Conservation (phyloP, 2,797 vertebrate genomes). For the Liasis olivaceus region DNA sequence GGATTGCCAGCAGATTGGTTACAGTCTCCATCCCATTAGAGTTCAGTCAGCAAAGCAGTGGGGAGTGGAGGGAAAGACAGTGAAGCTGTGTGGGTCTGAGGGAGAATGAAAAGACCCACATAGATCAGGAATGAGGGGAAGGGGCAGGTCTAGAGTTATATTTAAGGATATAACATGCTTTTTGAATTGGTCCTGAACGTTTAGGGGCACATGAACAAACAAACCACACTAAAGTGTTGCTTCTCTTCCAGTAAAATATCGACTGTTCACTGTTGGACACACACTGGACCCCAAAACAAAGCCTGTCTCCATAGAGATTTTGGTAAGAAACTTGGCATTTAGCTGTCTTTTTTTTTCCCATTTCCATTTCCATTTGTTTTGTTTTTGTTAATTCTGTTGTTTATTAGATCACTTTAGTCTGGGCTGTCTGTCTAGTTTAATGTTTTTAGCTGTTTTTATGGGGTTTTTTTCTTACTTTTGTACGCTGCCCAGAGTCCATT, state of each 20-base stretch:
- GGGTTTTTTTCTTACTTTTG: too few species aligned
- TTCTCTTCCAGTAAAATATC: slow-evolving; percentile 37
- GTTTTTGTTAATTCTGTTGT: not conserved
- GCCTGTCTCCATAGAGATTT: slow-evolving; percentile 12
- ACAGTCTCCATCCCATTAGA: too few species aligned
- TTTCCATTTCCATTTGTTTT: not conserved
- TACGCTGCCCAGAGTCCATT: too few species aligned
- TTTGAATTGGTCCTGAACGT: not conserved
- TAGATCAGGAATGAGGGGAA: not conserved
- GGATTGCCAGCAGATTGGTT: too few species aligned
- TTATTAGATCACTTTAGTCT: too few species aligned
- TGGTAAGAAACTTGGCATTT: slow-evolving; percentile 25
- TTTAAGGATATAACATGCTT: not conserved
- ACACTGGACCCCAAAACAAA: slow-evolving; percentile 18
- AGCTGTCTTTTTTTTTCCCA: not conserved
- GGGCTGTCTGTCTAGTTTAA: too few species aligned
- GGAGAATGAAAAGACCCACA: not conserved
- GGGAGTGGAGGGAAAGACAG: not conserved
- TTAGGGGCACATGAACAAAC: too few species aligned
- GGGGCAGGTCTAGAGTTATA: not conserved
- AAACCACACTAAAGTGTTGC: not conserved
- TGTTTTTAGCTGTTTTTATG: too few species aligned
- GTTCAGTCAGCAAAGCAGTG: too few species aligned
- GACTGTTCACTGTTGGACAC: slow-evolving; percentile 36
- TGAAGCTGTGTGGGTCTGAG: not conserved